Base-by-base conservation (phyloP, 2,888 invertebrate species). In the Synanthedon tipuliformis region DNA sequence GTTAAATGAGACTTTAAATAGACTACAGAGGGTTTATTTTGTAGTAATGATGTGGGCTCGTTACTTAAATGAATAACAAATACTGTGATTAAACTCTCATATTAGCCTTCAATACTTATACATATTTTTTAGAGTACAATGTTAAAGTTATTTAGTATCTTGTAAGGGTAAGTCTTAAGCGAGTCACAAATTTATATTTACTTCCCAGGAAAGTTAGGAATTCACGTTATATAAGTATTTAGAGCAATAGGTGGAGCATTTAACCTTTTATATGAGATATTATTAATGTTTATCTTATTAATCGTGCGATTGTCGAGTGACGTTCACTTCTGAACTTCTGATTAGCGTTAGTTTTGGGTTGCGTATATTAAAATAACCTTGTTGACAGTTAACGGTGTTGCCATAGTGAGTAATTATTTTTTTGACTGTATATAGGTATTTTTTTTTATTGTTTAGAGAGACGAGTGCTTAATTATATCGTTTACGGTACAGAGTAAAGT, bases 101-200 rank as follows among this genome's bases (percentile, higher is more conserved):
- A 81, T 81, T 86, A 87, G 86, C 86, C 86, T 87, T 87, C 86
- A 80, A 85, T 84, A 85, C 85, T 86, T 85, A 86, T 86, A 86
- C 86, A 86, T 86, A 86, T 86, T 85, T 86, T 87, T 85, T 85
- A 86, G 86, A 86, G 86, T 86, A 87, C 85, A 86, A 87, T 86
- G 84, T 87, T 86, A 86, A 82, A 83, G 84, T 84, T 84, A 85
- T 84, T 81, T 86, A 85, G 83, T 85, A 78, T 79, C 78, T 73
- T 64, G 71, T 85, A 85, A 84, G 83, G 65, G 65, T 79, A 81
- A 65, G 8, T 75, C 69, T 65, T 86, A 87, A 86, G 85, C 73
- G 79, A 83, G 78, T 85, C 86, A 86, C 87, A 86, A 84, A 79
- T 77, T 75, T 79, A 86, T 86, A 86, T 87, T 86, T 86, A 85